phyloP scores from a whole-genome alignment of 2,797 vertebrate genomes.

The Arctocebus calabarensis region DNA sequence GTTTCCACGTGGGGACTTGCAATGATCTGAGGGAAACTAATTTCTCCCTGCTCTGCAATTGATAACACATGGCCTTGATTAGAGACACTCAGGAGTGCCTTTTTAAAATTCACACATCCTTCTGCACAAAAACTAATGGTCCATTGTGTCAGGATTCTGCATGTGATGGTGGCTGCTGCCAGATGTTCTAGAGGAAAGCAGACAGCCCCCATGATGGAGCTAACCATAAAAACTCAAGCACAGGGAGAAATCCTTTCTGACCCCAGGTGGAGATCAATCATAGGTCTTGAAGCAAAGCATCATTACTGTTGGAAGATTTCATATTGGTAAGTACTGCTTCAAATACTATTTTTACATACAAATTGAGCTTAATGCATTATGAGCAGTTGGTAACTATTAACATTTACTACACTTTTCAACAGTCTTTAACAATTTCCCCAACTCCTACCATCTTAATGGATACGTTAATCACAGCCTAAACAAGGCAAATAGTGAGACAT shows the following conservation, averaged over 20 bases:
- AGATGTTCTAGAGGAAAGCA: constrained; percentile 24
- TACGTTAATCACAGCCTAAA: constrained; percentile 76
- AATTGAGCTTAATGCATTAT: constrained; percentile 51
- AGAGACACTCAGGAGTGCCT: constrained; percentile 24
- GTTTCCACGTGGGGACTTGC: neutral
- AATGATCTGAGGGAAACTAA: constrained; percentile 48
- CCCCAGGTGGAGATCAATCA: constrained; percentile 28
- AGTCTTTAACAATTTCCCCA: constrained; percentile 64
- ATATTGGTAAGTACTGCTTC: neutral
- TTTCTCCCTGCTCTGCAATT: constrained; percentile 39
- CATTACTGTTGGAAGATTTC: constrained; percentile 1
- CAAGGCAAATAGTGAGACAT: constrained; percentile 71
- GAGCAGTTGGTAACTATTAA: constrained; percentile 79
- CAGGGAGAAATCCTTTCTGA: neutral
- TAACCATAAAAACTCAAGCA: neutral
- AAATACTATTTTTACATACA: neutral
- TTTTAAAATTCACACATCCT: constrained; percentile 66
- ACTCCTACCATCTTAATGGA: constrained; percentile 68
- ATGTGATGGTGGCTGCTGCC: neutral
- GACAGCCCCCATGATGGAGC: neutral
- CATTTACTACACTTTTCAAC: constrained; percentile 63
- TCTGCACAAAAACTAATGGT: constrained; percentile 65
- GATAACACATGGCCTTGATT: constrained; percentile 7
- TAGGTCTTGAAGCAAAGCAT: neutral
- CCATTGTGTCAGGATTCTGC: neutral